Base-by-base conservation (phyloP, 1,140 invertebrate species). In the Andricus grossulariae region DNA sequence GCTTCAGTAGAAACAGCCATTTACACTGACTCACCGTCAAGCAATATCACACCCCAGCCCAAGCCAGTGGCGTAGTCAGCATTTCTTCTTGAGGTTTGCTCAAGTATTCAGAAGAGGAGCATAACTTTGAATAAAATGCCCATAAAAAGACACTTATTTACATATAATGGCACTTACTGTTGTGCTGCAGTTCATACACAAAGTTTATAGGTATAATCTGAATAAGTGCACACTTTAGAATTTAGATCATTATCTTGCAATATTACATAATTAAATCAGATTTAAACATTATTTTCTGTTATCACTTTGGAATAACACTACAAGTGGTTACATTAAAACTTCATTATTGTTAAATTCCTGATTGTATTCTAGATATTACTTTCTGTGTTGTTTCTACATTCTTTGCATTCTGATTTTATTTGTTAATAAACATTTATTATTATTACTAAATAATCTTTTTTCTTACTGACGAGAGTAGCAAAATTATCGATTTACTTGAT, bases 11-110 rank as follows among this genome's bases (percentile, higher is more conserved):
- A 66, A 66, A 66, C 25, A 66, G 7, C 60, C 60, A 66, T 66
- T 45, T 66, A 66, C 32, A 66, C 60, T 66, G 60, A 45, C 60
- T 66, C 60, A 66, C 39, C 60, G 60, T 66, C 60, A 66, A 66
- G 60, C 60, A 66, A 66, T 66, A 66, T 66, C 60, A 39, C 60
- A 66, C 60, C 32, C 60, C n/a, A 45, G 25, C 15, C 60, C 60
- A 66, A n/a, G 32, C 6, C 60, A 66, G 25, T 66, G 60, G 60
- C 60, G 60, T 66, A 66, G 60, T 6, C 4, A 66, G 57, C 21
- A 60, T 16, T 45, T 66, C 45, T 66, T 66, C 60, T 66, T 66
- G 11, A 32, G 13, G 21, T 66, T 66, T 60, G 6, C 7, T 25
- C 39, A 32, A 25, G 3, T 60, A 60, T 60, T 60, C 57, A 32